A percentile compares a stretch with the other conserved stretches of the same genome.
Conservation (phyloP, 2,888 invertebrate species). For the Masnerella sp. region DNA sequence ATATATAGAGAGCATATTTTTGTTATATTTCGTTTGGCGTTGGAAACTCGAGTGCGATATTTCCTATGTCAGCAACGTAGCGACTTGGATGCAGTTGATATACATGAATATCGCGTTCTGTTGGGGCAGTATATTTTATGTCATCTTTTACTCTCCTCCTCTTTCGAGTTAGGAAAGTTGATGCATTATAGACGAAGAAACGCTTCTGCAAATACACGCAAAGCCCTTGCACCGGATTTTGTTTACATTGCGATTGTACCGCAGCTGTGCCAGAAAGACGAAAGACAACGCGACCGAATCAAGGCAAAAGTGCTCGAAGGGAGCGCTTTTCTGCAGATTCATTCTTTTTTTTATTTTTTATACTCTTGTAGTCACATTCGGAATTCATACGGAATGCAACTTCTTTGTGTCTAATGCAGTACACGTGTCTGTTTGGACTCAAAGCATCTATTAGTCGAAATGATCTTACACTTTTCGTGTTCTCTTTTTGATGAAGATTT, state of each 20-base stretch:
- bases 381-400: conserved; percentile 27
- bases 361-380: conserved; percentile 28
- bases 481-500: no score
- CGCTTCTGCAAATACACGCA: conserved; percentile 55
- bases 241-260: conserved; percentile 58
- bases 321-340: conserved; percentile 49
- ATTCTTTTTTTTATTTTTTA: conserved; percentile 42
- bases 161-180: conserved; percentile 51
- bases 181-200: conserved; percentile 59
- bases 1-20: conserved; percentile 45
- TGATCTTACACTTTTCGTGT: background rate
- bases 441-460: conserved; percentile 1
- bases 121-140: conserved; percentile 55
- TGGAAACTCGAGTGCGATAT: conserved; percentile 50
- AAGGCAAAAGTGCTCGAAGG: conserved; percentile 57
- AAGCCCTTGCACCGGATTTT: conserved; percentile 56
- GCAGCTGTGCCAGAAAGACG: conserved; percentile 38
- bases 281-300: conserved; percentile 37
- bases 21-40: conserved; percentile 48
- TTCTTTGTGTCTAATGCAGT: conserved; percentile 32
- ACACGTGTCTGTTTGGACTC: conserved; percentile 11
- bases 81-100: conserved; percentile 53
- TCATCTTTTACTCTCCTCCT: conserved; percentile 45
- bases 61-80: conserved; percentile 55
- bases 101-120: conserved; percentile 52